Base-by-base conservation (phyloP, 2,113 vertebrate species). In the Bubalus kerabau region DNA sequence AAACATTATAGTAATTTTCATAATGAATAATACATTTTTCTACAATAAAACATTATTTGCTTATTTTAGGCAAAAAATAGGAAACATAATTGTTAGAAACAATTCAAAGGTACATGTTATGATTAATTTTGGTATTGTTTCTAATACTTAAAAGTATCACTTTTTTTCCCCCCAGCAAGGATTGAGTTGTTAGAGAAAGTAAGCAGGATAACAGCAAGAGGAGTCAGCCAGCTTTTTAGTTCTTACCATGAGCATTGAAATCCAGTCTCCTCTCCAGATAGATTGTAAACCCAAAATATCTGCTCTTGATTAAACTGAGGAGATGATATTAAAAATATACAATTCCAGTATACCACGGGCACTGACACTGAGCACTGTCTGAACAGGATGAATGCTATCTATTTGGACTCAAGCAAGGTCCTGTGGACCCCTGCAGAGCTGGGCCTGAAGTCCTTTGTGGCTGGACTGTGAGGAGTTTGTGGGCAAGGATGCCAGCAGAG, bases 171-270 rank as follows among this genome's bases (percentile, higher is more conserved):
- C 74, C 10, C 81, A 24, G 28, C 0, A 87, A 36, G 1, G 43
- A 40, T 36, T 80, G 23, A 87, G 24, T 54, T 86, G 6, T 76
- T 88, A 76, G 23, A 91, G 48, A 78, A 93, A 87, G 17, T 50
- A 19, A 84, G 19, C 1, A 62, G 23, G 4, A 15, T 24, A 85
- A 56, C 0, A 62, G 36, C 0, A 89, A 74, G 59, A 76, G 60
- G 7, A 84, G 3, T 62, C 26, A 54, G 43, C 1, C 13, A 87
- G 6, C 6, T 83, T 92, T 48, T 67, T 50, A 40, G 10, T 80
- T 2, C 87, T 91, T 64, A 71, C 50, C 10, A 57, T 62, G 11
- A 80, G 6, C 7, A n/a, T 14, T 48, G 21, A 56, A 91, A 62
- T 88, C 19, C 6, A 67, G 4, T 9, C 12, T 76, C 26, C 1